Percentiles rank a stretch among this genome's conserved stretches.
These are phyloP conservation scores for Denticeps clupeoides DNA, from an alignment of 2,797 vertebrate species.

Conservation along the genomic window DNA sequence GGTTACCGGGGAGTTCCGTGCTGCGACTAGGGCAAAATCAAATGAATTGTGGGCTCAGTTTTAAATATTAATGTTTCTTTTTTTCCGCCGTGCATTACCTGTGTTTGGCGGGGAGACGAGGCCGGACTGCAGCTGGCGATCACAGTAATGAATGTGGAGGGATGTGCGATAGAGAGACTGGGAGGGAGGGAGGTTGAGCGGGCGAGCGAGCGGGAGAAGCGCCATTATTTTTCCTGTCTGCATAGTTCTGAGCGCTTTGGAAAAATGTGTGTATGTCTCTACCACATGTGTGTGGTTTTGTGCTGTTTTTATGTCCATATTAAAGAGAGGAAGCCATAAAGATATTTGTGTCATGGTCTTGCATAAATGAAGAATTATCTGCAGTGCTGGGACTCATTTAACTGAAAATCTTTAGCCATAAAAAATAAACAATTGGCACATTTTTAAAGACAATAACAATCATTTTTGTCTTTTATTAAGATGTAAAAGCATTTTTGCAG, in stretches of 20 bases:
- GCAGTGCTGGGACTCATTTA: conserved; percentile 13
- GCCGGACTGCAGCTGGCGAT: conserved; percentile 39
- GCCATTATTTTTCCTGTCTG: conserved; percentile 50
- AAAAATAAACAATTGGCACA: conserved; percentile 18
- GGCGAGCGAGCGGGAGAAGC: neutral
- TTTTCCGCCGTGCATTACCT: conserved; percentile 32
- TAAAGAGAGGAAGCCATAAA: conserved; percentile 41
- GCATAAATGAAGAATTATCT: conserved; percentile 37
- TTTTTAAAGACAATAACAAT: conserved; percentile 17
- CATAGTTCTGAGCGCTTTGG: conserved; percentile 35
- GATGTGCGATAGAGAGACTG: conserved; percentile 6
- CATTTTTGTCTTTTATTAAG: neutral
- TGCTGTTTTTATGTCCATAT: conserved; percentile 41
- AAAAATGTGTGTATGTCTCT: conserved; percentile 42
- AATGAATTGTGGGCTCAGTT: conserved; percentile 57
- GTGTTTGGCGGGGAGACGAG: conserved; percentile 44
- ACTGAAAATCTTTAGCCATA: conserved; percentile 16
- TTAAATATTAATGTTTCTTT: conserved; percentile 64
- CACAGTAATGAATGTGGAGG: conserved; percentile 30
- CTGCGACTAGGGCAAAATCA: conserved; percentile 57
- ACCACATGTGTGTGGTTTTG: conserved; percentile 38
- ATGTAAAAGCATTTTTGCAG: neutral
- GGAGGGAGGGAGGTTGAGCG: neutral
- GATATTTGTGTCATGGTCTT: conserved; percentile 38
- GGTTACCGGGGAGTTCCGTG: conserved; percentile 61